phyloP scores from a whole-genome alignment of 2,797 vertebrate genomes.

The Channallabes apus region DNA sequence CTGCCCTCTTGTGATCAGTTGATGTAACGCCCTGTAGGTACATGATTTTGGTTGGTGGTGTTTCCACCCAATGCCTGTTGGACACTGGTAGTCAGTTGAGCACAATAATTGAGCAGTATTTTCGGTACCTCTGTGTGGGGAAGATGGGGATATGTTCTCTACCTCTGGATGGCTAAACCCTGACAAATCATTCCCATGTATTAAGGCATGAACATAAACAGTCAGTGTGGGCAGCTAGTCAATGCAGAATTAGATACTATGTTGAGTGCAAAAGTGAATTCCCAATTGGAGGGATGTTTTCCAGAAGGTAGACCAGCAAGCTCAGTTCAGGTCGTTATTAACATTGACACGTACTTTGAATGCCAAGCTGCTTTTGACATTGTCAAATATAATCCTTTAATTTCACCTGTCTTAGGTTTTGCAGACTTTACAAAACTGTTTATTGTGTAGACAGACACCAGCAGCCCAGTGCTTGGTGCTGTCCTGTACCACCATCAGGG shows the following conservation, averaged over 20 bases:
- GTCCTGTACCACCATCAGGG: background rate
- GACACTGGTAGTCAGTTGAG: slow-evolving; percentile 47
- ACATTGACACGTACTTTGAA: background rate
- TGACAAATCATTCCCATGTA: background rate
- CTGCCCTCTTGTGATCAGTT: background rate
- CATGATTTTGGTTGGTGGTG: slow-evolving; percentile 12
- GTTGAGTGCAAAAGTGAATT: background rate
- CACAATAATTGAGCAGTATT: slow-evolving; percentile 29
- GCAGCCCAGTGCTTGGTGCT: background rate
- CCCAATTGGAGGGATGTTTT: slow-evolving; percentile 28
- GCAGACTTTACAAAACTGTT: background rate
- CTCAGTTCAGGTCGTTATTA: background rate
- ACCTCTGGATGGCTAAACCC: slow-evolving; percentile 22
- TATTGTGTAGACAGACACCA: background rate
- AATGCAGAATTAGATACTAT: slow-evolving; percentile 34
- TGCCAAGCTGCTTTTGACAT: background rate
- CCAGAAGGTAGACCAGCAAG: slow-evolving; percentile 1
- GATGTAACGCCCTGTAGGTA: slow-evolving; percentile 14
- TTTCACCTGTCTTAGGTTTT: background rate
- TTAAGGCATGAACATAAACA: slow-evolving; percentile 34
- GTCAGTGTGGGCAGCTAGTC: slow-evolving; percentile 19
- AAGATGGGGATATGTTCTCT: slow-evolving; percentile 12
- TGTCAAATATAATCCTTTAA: background rate
- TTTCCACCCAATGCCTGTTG: background rate
- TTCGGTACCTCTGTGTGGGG: slow-evolving; percentile 6